Evolutionary conservation across 2,888 invertebrate species (phyloP).

Genomic region (Cetonia aurata): DNA sequence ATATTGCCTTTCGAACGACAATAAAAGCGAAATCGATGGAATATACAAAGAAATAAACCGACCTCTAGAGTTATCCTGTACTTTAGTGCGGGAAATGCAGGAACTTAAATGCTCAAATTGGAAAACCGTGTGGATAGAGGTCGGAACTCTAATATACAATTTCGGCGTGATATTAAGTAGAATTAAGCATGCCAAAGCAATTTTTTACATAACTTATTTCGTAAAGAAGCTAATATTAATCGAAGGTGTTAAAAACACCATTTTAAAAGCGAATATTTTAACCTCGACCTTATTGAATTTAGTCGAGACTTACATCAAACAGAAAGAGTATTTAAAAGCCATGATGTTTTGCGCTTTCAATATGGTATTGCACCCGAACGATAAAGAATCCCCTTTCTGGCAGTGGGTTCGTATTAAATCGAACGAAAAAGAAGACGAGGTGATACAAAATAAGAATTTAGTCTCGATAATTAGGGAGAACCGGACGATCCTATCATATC

Average conservation of each 20-base stretch:
- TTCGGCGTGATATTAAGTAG: neutral
- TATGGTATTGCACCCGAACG: slow-evolving; percentile 50
- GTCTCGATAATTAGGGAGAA: slow-evolving; percentile 51
- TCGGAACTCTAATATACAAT: slow-evolving; percentile 30
- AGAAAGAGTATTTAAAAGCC: slow-evolving; percentile 47
- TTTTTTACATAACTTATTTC: slow-evolving; percentile 26
- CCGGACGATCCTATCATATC: slow-evolving; percentile 43
- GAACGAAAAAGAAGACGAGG: slow-evolving; percentile 46
- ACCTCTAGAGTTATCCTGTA: neutral
- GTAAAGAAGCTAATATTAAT: slow-evolving; percentile 44
- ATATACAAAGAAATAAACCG: neutral
- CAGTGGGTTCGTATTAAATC: slow-evolving; percentile 56
- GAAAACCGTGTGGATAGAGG: slow-evolving; percentile 23
- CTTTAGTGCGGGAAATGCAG: slow-evolving; percentile 11
- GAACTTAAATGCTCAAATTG: slow-evolving; percentile 15
- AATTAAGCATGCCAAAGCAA: neutral
- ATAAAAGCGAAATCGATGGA: slow-evolving; percentile 1
- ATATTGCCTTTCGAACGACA: slow-evolving; percentile 21
- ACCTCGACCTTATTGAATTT: slow-evolving; percentile 44
- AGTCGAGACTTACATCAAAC: slow-evolving; percentile 46
- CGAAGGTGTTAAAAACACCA: slow-evolving; percentile 43
- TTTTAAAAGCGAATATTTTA: slow-evolving; percentile 43
- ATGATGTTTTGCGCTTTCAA: slow-evolving; percentile 53
- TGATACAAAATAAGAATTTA: slow-evolving; percentile 54
- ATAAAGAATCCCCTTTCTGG: slow-evolving; percentile 47